Evolutionary conservation across 2,888 invertebrate genomes (phyloP), one percentile per base, ranked within the genome.

Genomic region (Poecilobothrus nobilitatus): DNA sequence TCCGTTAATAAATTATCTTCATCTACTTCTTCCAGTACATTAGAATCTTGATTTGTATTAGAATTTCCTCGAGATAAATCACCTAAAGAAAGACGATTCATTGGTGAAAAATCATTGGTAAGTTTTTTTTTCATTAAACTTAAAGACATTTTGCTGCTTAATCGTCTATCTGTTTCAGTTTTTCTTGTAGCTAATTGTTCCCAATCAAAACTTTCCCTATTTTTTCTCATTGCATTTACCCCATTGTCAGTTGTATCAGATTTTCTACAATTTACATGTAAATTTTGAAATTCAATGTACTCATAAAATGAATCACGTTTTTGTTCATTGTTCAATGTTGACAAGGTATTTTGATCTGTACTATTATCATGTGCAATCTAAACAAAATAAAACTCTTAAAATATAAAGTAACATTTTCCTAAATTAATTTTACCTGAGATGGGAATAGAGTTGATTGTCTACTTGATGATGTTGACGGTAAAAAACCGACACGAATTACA

Each of bases 161-260:
- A 53, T 18, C 53, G 53, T 18, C 53, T 12, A 18, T 9, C 67
- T 66, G 5, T 65, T 63, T 10, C 74, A 70, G 1, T 7, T 53
- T 65, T 77, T 79, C 0, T 74, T 72, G 4, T 75, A 74, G 0
- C 80, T 70, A 1, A 73, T 53, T 53, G 73, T 44, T 79, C 78
- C 80, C 80, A 80, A 70, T 80, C 80, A 65, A 79, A 80, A 70
- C 80, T 80, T 33, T 80, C 80, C 1, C 78, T 75, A 77, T 66
- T 76, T 74, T 41, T 77, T 77, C 37, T 79, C 78, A 34, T 77
- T 72, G 1, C 72, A 71, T 18, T 75, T 75, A 67, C 72, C 74
- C 0, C 75, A 37, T 37, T 37, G 2, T 37, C 37, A 10, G 12
- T 37, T 18, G 15, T 18, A 53, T 53, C n/a, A 6, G 53, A 53